Percentiles rank a stretch among this genome's conserved stretches.
Evolutionary conservation across 2,888 invertebrate genomes (phyloP).

Genomic region (Andrena haemorrhoa): DNA sequence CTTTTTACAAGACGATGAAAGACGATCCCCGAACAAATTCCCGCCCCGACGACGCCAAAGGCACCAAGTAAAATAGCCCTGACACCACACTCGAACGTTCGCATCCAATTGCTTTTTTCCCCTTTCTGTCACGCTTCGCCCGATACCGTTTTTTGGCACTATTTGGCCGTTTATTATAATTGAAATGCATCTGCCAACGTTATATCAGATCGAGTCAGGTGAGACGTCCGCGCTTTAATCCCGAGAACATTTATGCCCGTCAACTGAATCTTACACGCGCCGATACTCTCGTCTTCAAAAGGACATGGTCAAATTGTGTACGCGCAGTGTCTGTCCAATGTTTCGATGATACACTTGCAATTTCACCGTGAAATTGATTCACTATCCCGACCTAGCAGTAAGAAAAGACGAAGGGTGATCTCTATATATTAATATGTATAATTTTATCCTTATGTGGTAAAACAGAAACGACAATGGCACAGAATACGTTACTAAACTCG

Average conservation of each 20-base stretch:
- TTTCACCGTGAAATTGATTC: constrained; percentile 52
- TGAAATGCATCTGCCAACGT: constrained; percentile 36
- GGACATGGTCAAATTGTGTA: constrained; percentile 28
- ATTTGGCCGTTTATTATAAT: constrained; percentile 62
- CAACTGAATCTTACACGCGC: constrained; percentile 8
- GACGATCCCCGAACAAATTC: constrained; percentile 61
- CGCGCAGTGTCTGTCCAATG: constrained; percentile 19
- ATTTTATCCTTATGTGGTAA: constrained; percentile 66
- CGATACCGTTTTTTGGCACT: constrained; percentile 66
- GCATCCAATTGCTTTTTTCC: constrained; percentile 30
- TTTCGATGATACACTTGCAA: constrained; percentile 51
- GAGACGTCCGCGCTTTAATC: constrained; percentile 28
- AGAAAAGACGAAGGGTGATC: constrained; percentile 66
- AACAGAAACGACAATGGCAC: constrained; percentile 78
- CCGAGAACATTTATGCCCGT: constrained; percentile 15
- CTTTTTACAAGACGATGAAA: constrained; percentile 60
- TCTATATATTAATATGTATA: constrained; percentile 62
- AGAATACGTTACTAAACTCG: constrained; percentile 70
- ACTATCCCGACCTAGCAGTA: constrained; percentile 59
- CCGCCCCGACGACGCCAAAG: constrained; percentile 68
- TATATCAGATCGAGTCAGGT: constrained; percentile 25
- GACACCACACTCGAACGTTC: constrained; percentile 25
- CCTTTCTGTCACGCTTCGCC: constrained; percentile 3
- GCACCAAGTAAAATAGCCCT: constrained; percentile 65
- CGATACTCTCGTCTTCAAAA: constrained; percentile 9